These are phyloP conservation scores for Malurus cyaneus DNA, from an alignment of 2,113 vertebrate species.

Conservation along the genomic window DNA sequence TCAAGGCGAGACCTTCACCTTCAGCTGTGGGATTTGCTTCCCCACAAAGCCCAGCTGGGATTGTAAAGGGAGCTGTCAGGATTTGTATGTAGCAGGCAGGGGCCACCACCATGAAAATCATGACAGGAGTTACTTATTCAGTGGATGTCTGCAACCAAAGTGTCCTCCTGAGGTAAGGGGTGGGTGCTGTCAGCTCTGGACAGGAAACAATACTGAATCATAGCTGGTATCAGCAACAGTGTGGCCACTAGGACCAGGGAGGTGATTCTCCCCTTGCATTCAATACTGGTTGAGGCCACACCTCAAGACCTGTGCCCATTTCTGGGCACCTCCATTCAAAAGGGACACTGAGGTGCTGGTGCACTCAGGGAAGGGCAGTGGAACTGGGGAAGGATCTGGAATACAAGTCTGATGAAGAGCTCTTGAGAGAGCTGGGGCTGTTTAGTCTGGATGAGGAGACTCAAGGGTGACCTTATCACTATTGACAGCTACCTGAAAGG, in stretches of 20 bases:
- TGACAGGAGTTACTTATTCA: neutral
- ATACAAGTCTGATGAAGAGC: neutral
- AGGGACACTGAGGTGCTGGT: neutral
- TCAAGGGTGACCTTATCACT: neutral
- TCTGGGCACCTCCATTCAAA: neutral
- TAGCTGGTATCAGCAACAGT: neutral
- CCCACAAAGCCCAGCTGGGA: neutral
- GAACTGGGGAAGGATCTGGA: neutral
- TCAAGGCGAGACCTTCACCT: neutral
- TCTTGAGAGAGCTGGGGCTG: neutral
- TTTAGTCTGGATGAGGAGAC: neutral
- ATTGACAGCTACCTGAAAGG: neutral
- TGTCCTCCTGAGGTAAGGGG: neutral
- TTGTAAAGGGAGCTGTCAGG: neutral
- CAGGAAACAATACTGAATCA: neutral
- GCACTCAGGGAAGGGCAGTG: neutral
- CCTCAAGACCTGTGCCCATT: neutral
- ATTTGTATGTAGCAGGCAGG: neutral
- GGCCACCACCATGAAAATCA: neutral
- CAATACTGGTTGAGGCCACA: neutral
- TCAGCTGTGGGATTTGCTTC: neutral
- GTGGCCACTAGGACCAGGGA: neutral
- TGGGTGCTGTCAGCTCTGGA: neutral
- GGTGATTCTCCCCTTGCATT: neutral
- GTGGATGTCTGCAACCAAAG: neutral